A percentile compares a stretch with the other conserved stretches of the same genome.
phyloP scores from a whole-genome alignment of 2,888 invertebrate genomes.

The Spisula solida region DNA sequence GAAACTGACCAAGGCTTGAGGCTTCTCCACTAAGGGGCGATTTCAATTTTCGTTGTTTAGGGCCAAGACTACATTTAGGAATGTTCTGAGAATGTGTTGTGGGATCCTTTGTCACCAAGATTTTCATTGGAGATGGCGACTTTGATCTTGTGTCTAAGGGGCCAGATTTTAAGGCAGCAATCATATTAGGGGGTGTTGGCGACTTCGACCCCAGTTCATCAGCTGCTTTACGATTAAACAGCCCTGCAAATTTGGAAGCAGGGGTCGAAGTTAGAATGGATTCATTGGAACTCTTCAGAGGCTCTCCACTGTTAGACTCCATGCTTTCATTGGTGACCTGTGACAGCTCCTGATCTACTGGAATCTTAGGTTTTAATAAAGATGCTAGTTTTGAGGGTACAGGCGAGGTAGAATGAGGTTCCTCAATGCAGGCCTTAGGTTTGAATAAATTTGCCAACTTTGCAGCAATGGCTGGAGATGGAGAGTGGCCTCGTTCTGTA shows the following conservation, averaged over 20 bases:
- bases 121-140: neutral
- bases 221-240: neutral
- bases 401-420: neutral
- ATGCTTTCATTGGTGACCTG: neutral
- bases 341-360: neutral
- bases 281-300: neutral
- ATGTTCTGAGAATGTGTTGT: neutral
- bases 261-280: neutral
- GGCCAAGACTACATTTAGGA: neutral
- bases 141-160: neutral
- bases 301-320: neutral
- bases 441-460: slow-evolving; percentile 11
- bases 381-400: slow-evolving; percentile 29
- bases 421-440: neutral
- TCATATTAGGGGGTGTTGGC: neutral
- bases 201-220: neutral
- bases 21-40: slow-evolving; percentile 29
- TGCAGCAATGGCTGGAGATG: neutral
- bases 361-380: slow-evolving; percentile 36
- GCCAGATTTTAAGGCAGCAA: neutral
- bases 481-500: slow-evolving; percentile 35
- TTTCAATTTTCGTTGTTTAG: neutral
- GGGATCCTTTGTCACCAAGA: neutral
- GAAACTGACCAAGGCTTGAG: slow-evolving; percentile 50
- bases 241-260: slow-evolving; percentile 15